Conservation (phyloP, 2,113 vertebrate species). For the Limanda limanda region DNA sequence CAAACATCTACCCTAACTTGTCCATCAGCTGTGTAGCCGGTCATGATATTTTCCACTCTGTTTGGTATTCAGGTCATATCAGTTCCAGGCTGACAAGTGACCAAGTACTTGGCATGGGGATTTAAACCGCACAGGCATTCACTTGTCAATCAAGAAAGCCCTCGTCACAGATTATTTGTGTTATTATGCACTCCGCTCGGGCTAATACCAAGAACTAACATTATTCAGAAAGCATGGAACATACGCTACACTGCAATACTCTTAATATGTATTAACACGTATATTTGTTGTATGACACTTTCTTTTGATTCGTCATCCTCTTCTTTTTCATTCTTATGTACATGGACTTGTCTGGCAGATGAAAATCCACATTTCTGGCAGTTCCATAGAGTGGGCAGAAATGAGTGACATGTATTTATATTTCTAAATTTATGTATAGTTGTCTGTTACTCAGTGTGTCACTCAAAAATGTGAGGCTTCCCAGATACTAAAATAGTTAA, state of each 20-base stretch:
- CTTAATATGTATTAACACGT: background rate
- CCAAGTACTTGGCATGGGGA: slow-evolving; percentile 44
- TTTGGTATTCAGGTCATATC: slow-evolving; percentile 70
- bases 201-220: background rate
- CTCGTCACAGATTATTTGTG: slow-evolving; percentile 30
- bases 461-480: slow-evolving; percentile 36
- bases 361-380: background rate
- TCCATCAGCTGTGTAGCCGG: slow-evolving; percentile 47
- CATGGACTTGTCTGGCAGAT: background rate
- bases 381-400: slow-evolving; percentile 19
- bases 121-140: slow-evolving; percentile 46
- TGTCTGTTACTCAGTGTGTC: slow-evolving; percentile 31
- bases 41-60: slow-evolving; percentile 62
- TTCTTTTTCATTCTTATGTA: background rate
- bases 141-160: slow-evolving; percentile 50
- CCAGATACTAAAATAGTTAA: slow-evolving; percentile 33
- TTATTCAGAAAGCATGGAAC: background rate
- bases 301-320: background rate
- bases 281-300: background rate
- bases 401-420: slow-evolving; percentile 31
- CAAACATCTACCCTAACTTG: slow-evolving; percentile 34
- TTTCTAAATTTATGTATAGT: background rate
- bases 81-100: slow-evolving; percentile 58
- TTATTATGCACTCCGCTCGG: slow-evolving; percentile 2
- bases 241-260: background rate